Percentiles rank a stretch among this genome's conserved stretches.
Conservation (phyloP, 2,797 vertebrate species). For the Lithobates pipiens region DNA sequence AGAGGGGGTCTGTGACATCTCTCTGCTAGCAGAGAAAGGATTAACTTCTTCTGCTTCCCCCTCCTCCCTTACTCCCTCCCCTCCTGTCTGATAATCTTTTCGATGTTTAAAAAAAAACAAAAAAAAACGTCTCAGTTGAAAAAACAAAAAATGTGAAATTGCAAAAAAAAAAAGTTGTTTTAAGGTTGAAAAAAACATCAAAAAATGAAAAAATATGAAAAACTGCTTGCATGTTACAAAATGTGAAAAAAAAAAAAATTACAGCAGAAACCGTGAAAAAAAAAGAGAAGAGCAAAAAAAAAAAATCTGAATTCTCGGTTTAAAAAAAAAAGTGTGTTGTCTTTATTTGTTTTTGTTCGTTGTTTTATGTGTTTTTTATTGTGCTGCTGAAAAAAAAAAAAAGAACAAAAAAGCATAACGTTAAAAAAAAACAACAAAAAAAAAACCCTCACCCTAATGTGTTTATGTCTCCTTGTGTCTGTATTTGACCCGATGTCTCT, state of each 20-base stretch:
- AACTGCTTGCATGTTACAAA: constrained; percentile 60
- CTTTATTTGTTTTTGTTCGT: constrained; percentile 56
- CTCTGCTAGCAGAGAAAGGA: constrained; percentile 57
- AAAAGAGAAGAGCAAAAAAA: constrained; percentile 42
- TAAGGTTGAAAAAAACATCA: constrained; percentile 42
- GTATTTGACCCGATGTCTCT: constrained; percentile 52
- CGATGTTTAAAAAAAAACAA: constrained; percentile 36
- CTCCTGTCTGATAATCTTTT: constrained; percentile 55
- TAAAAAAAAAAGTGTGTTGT: constrained; percentile 53
- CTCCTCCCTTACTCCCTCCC: constrained; percentile 15
- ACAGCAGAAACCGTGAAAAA: constrained; percentile 61
- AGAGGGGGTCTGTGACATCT: constrained; percentile 2
- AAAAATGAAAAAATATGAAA: constrained; percentile 56
- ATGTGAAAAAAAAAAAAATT: constrained; percentile 52
- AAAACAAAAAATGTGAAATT: constrained; percentile 51
- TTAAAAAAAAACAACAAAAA: constrained; percentile 7
- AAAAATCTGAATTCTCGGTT: constrained; percentile 53
- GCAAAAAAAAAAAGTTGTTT: constrained; percentile 57
- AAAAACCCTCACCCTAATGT: constrained; percentile 42
- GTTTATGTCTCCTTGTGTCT: constrained; percentile 52
- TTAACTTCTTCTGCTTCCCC: constrained; percentile 61
- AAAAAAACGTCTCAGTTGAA: constrained; percentile 56
- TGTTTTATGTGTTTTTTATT: constrained; percentile 36
- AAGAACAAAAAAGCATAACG: constrained; percentile 21
- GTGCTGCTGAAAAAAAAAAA: constrained; percentile 36